Base-by-base conservation (phyloP, 1,140 invertebrate species). In the Babylonia areolata region DNA sequence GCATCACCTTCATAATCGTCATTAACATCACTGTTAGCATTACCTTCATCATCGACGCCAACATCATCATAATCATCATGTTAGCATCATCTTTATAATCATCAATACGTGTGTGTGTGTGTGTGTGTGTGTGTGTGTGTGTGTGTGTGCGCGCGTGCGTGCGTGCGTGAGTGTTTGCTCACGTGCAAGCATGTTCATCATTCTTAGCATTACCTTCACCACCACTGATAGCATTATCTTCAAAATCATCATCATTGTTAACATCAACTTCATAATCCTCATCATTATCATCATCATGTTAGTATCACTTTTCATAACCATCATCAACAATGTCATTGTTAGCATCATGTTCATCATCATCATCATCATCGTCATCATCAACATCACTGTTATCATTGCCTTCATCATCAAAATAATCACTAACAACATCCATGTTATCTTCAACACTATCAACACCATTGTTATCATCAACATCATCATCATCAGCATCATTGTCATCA, bases 341-440 rank as follows among this genome's bases (percentile, higher is more conserved):
- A 75, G 11, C 71, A 75, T 3, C 71, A 75, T 75, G 12, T 15
- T 15, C 71, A 75, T 75, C 3, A 23, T 75, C 71, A 75, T 37
- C 71, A 75, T 2, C 71, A 75, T 37, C 71, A 73, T 23, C 71
- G 28, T 75, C 71, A 75, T 75, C 71, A 75, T 75, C 71, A 75
- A 33, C 71, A 75, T 75, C 71, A 75, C 1, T 3, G 28, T 75
- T 23, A 75, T 0, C 71, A 75, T 75, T 23, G 35, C 35, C 23
- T 15, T 3, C 23, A 3, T 75, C 71, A 37, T 23, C 3, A 75
- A 33, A 12, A 15, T 75, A 11, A 75, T 75, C 71, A 37, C n/a
- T 75, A 23, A 75, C 35, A 15, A 1, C 28, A 23, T 75, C 11
- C 12, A 75, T 12, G 23, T 75, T 23, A 75, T 23, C 23, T 75